phyloP scores from a whole-genome alignment of 1,140 invertebrate genomes.

The Drosophila sp. region DNA sequence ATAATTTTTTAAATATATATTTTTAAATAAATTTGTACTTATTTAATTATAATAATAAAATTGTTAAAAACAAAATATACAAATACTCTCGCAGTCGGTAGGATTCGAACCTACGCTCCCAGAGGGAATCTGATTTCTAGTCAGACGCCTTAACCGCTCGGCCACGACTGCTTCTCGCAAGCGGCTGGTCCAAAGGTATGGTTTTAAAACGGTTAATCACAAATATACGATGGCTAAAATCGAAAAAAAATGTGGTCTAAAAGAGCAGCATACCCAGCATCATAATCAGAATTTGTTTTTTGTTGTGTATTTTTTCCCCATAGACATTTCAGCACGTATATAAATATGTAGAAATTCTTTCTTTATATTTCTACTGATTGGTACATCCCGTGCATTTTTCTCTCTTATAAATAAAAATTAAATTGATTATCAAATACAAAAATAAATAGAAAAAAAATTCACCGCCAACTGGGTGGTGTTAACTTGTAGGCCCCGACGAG shows the following conservation, averaged over 20 bases:
- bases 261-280: neutral
- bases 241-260: neutral
- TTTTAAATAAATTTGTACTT: too few species aligned
- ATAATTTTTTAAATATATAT: too few species aligned
- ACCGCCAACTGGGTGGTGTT: too few species aligned
- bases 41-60: neutral
- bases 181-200: neutral
- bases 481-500: conserved; percentile 84
- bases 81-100: conserved; percentile 87
- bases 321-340: too few species aligned
- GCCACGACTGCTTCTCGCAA: conserved; percentile 87
- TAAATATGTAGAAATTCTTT: too few species aligned
- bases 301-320: too few species aligned
- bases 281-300: too few species aligned
- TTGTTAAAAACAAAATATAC: neutral
- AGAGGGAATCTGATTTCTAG: conserved; percentile 93
- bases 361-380: too few species aligned
- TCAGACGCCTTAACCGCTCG: conserved; percentile 94
- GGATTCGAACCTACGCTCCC: conserved; percentile 94
- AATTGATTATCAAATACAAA: neutral
- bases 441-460: neutral
- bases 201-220: neutral
- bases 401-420: too few species aligned
- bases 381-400: too few species aligned
- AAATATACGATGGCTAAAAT: neutral